phyloP scores from a whole-genome alignment of 2,888 invertebrate species.

The Cosmia pyralina region DNA sequence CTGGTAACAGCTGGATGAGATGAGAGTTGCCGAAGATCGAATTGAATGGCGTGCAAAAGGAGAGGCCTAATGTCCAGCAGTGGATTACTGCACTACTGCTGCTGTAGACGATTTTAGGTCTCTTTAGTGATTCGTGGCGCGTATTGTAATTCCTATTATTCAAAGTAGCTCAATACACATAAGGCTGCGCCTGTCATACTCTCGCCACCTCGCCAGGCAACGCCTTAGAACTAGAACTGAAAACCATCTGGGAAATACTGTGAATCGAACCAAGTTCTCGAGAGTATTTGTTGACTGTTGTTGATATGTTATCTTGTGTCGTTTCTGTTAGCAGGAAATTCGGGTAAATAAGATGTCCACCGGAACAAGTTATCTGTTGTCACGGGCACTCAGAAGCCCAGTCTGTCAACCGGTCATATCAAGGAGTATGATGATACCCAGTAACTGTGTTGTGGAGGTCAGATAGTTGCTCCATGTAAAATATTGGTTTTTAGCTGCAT shows the following conservation, averaged over 20 bases:
- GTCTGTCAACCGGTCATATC: neutral
- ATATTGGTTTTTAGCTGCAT: neutral
- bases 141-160: too few species aligned
- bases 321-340: neutral
- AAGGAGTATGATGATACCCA: neutral
- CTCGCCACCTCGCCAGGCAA: too few species aligned
- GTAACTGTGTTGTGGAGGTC: neutral
- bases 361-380: conserved; percentile 17
- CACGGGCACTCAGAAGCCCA: neutral
- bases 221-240: neutral
- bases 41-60: too few species aligned
- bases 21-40: too few species aligned
- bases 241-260: too few species aligned
- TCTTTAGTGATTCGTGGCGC: too few species aligned
- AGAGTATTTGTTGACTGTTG: neutral
- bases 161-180: too few species aligned
- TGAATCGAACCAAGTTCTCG: neutral
- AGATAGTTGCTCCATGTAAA: neutral
- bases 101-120: too few species aligned
- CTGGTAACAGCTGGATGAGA: too few species aligned
- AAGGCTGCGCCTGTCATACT: too few species aligned
- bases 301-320: neutral
- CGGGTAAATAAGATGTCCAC: neutral
- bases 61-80: too few species aligned
- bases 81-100: too few species aligned